These are phyloP conservation scores for Tragelaphus buxtoni DNA, from an alignment of 2,113 vertebrate genomes.

Conservation along the genomic window DNA sequence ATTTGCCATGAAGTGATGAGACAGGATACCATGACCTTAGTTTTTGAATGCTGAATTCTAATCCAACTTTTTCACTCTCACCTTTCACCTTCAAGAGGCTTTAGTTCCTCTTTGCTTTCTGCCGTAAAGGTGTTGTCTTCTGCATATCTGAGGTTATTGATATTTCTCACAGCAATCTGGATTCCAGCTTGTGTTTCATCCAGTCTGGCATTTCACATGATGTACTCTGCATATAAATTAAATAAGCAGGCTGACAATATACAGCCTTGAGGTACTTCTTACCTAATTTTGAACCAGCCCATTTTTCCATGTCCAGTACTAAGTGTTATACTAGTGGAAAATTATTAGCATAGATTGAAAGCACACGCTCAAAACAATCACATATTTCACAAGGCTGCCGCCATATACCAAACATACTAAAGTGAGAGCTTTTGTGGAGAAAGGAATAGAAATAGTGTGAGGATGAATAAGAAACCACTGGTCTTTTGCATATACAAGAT, in stretches of 20 bases:
- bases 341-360: not conserved
- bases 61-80: not conserved
- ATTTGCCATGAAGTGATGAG: not conserved
- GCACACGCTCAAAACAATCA: not conserved
- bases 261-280: not conserved
- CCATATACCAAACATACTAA: not conserved
- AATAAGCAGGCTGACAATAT: not conserved
- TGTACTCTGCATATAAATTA: not conserved
- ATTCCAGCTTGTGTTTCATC: not conserved
- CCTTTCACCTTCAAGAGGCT: not conserved
- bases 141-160: not conserved
- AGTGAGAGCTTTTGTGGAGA: not conserved
- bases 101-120: not conserved
- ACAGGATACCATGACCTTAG: not conserved
- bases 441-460: not conserved
- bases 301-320: not conserved
- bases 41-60: not conserved
- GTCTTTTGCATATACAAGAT: not conserved
- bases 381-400: not conserved
- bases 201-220: not conserved
- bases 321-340: not conserved
- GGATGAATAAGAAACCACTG: not conserved
- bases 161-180: not conserved
- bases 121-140: not conserved
- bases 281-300: not conserved